Base-by-base conservation (phyloP, 2,113 vertebrate genomes). In the Garra rufa region DNA sequence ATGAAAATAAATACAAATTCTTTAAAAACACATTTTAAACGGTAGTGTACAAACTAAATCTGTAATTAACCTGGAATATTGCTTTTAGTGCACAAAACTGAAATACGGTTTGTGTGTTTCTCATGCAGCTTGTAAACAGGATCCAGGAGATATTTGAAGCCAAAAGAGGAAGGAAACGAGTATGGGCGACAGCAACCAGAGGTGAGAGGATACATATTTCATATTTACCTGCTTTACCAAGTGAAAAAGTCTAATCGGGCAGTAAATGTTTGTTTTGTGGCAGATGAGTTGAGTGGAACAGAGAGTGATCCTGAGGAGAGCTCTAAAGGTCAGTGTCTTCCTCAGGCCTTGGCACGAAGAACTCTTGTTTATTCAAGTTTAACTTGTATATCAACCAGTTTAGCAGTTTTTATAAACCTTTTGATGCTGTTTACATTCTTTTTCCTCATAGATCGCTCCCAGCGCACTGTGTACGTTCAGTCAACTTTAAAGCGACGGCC, bases 211-310 rank as follows among this genome's bases (percentile, higher is more conserved):
- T 30, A 11, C 44, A 9, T 21, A 34, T 65, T 44, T 81, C 19
- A 15, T 41, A 26, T 70, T 50, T 17, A 69, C 28, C 21, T 52
- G 44, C 1, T 67, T 30, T 48, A 30, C 14, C 61, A 28, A 61
- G 8, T 61, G 17, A 28, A 34, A 3, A 7, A 3, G 3, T 34
- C n/a, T 24, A 15, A 34, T 34, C 9, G 6, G 3, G 10, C 21
- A 41, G 65, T 55, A 38, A 24, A 41, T 21, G 26, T 69, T 19
- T 55, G 3, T 81, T 75, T 90, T 83, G 88, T 94, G 92, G 90
- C 94, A 98, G 98, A 97, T 88, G 98, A 99, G 94, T 95, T 95
- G 89, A 97, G 95, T 75, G 98, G 97, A 85, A 97, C 98, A 21
- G 97, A 98, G 90, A 99, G 98, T 30, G 97, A 99, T 86, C 94